A percentile compares a stretch with the other conserved stretches of the same genome.
These are phyloP conservation scores for Ptilorrhoa leucosticta DNA, from an alignment of 2,113 vertebrate genomes.

Conservation along the genomic window DNA sequence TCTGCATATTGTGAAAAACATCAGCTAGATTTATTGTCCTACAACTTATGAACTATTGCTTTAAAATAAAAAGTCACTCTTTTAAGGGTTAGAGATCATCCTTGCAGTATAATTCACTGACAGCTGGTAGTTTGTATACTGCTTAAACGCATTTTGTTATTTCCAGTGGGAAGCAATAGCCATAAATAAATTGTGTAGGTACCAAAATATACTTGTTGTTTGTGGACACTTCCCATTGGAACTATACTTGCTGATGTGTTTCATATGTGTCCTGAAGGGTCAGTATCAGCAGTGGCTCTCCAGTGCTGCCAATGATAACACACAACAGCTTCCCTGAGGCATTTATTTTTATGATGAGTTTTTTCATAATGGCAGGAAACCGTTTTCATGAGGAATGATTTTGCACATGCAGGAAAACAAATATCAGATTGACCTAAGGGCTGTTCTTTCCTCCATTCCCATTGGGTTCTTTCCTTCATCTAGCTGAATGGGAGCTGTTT, in stretches of 20 bases:
- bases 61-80: not conserved
- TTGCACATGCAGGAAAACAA: not conserved
- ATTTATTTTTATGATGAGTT: not conserved
- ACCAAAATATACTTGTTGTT: not conserved
- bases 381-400: not conserved
- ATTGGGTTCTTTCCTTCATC: not conserved
- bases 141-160: not conserved
- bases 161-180: not conserved
- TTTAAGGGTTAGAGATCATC: not conserved
- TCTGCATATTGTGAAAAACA: slow-evolving; percentile 3
- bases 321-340: not conserved
- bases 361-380: not conserved
- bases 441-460: not conserved
- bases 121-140: not conserved
- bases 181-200: not conserved
- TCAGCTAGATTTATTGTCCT: not conserved
- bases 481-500: not conserved
- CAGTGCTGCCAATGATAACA: not conserved
- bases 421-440: not conserved
- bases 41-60: not conserved
- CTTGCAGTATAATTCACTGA: not conserved
- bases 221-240: not conserved
- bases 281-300: not conserved
- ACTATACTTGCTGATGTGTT: not conserved
- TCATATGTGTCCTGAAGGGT: not conserved